Evolutionary conservation across 2,797 vertebrate genomes (phyloP).

Genomic region (Clarias platycephalus): DNA sequence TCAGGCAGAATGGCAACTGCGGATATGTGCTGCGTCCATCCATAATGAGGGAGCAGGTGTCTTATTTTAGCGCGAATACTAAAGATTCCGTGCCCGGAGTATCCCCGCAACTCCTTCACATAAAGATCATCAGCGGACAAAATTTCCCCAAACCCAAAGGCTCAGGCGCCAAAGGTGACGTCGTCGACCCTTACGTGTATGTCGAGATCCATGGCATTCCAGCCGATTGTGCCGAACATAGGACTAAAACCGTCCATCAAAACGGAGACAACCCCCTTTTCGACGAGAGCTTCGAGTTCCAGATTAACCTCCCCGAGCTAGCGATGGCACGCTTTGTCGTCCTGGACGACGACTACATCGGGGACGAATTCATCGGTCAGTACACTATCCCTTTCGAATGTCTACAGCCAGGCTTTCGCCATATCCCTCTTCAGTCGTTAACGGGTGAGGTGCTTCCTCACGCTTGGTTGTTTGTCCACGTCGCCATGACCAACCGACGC

Average conservation of each 20-base stretch:
- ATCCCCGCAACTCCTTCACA: conserved; percentile 95
- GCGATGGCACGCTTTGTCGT: conserved; percentile 98
- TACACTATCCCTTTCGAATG: conserved; percentile 98
- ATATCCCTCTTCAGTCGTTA: conserved; percentile 92
- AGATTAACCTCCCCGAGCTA: conserved; percentile 95
- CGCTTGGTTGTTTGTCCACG: conserved; percentile 92
- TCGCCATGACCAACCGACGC: conserved; percentile 96
- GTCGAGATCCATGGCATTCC: conserved; percentile 98
- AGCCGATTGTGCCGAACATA: conserved; percentile 94
- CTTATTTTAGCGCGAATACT: conserved; percentile 97
- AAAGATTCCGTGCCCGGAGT: conserved; percentile 97
- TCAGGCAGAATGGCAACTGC: conserved; percentile 95
- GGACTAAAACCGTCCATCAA: conserved; percentile 94
- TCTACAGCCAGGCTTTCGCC: conserved; percentile 94
- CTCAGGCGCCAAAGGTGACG: conserved; percentile 95
- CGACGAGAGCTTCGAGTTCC: conserved; percentile 98
- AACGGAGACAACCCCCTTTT: conserved; percentile 96
- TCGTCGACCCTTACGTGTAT: conserved; percentile 95
- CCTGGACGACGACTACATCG: conserved; percentile 96
- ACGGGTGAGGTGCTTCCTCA: conserved; percentile 90
- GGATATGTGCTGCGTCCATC: conserved; percentile 93
- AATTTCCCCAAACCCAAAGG: conserved; percentile 98
- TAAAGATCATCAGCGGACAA: conserved; percentile 98
- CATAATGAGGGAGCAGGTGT: conserved; percentile 97
- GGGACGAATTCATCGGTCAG: conserved; percentile 96